Conservation (phyloP, 2,113 vertebrate genomes). For the Telmatochromis sp. region DNA sequence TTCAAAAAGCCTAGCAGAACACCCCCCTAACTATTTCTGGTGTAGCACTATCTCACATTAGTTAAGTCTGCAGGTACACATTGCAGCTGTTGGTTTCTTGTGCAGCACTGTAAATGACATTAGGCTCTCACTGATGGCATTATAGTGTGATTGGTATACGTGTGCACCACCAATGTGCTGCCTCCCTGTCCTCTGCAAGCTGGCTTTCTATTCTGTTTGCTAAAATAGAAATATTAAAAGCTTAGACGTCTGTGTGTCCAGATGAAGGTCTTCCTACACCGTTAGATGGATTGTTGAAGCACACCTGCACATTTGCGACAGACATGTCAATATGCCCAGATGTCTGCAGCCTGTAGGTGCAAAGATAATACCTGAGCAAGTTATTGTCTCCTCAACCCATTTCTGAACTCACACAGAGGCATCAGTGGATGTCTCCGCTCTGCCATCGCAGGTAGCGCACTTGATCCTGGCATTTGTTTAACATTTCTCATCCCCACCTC, state of each 20-base stretch:
- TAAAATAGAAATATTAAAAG: conserved; percentile 28
- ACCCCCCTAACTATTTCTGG: conserved; percentile 39
- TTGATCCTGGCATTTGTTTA: conserved; percentile 63
- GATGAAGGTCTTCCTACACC: background rate
- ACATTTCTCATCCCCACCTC: conserved; percentile 16
- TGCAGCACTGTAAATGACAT: conserved; percentile 15
- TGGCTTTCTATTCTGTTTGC: conserved; percentile 22
- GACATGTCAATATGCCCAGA: background rate
- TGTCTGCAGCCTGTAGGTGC: background rate
- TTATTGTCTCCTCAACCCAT: background rate
- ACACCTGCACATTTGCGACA: background rate
- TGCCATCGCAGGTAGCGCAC: conserved; percentile 34
- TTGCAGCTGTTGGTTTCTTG: conserved; percentile 27
- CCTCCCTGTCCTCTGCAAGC: background rate
- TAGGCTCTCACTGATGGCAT: conserved; percentile 36
- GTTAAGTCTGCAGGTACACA: conserved; percentile 43
- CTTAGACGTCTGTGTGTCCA: background rate
- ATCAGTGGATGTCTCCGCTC: background rate
- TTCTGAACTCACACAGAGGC: background rate
- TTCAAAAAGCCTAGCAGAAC: conserved; percentile 49
- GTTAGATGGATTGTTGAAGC: background rate
- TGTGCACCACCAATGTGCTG: background rate
- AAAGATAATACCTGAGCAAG: background rate
- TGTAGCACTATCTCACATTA: background rate
- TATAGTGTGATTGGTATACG: background rate